Percentiles rank a stretch among this genome's conserved stretches.
Conservation (phyloP, 2,888 invertebrate species). For the Sarcophaga rosellei region DNA sequence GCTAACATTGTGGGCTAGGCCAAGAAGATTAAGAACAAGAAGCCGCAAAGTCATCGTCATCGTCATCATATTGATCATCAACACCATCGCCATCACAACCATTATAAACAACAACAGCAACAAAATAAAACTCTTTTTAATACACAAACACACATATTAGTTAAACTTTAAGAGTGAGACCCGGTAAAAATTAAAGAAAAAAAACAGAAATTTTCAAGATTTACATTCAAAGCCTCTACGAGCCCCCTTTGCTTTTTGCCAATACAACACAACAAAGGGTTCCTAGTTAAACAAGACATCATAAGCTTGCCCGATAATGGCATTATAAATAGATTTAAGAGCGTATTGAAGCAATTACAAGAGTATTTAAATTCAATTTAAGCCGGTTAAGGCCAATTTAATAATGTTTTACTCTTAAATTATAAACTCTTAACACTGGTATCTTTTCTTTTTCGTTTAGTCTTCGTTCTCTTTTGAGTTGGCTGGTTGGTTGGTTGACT, state of each 20-base stretch:
- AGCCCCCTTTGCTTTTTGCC: too few species aligned
- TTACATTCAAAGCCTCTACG: too few species aligned
- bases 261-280: neutral
- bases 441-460: constrained; percentile 15
- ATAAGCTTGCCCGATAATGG: neutral
- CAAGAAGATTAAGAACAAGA: neutral
- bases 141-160: neutral
- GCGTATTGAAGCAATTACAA: neutral
- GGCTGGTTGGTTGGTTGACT: neutral
- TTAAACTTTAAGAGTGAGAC: constrained; percentile 14
- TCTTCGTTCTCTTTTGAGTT: neutral
- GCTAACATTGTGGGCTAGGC: constrained; percentile 8
- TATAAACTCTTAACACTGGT: constrained; percentile 36
- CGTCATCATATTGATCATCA: neutral
- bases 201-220: neutral
- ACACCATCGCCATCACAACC: neutral
- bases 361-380: constrained; percentile 10
- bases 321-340: constrained; percentile 38
- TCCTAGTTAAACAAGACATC: constrained; percentile 21
- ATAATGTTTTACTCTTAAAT: constrained; percentile 33
- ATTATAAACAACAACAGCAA: neutral
- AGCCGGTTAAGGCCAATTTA: constrained; percentile 41
- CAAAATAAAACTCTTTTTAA: neutral
- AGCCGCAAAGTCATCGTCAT: constrained; percentile 16
- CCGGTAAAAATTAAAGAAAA: constrained; percentile 15